A percentile compares a stretch with the other conserved stretches of the same genome.
These are phyloP conservation scores for Poecilia latipinna DNA, from an alignment of 2,113 vertebrate species.

Conservation along the genomic window DNA sequence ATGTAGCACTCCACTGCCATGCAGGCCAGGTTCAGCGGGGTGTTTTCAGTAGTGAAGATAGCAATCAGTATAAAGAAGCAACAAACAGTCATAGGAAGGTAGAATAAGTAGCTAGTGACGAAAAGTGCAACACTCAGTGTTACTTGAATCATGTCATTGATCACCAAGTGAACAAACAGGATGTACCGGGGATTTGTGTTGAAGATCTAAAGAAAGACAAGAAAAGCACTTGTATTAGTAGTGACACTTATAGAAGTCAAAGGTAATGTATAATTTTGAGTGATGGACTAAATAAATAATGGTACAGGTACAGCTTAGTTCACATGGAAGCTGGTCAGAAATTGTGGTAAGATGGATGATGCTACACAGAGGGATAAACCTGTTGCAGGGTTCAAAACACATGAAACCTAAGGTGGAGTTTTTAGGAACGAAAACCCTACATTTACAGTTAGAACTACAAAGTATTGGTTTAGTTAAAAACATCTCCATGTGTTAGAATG, in stretches of 20 bases:
- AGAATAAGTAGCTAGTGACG: slow-evolving; percentile 60
- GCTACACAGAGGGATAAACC: too few relatives aligned
- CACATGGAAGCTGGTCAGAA: too few relatives aligned
- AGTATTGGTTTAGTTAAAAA: too few relatives aligned
- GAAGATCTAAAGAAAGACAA: slow-evolving; percentile 49
- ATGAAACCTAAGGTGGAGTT: too few relatives aligned
- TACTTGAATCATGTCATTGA: slow-evolving; percentile 75
- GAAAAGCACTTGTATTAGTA: background rate
- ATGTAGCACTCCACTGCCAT: slow-evolving; percentile 79
- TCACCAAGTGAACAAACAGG: slow-evolving; percentile 70
- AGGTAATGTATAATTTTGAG: too few relatives aligned
- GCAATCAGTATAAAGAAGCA: slow-evolving; percentile 29
- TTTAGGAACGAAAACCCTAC: too few relatives aligned
- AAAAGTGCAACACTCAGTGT: slow-evolving; percentile 53
- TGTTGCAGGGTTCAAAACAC: too few relatives aligned
- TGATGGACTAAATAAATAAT: too few relatives aligned
- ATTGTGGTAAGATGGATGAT: too few relatives aligned
- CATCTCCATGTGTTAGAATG: too few relatives aligned
- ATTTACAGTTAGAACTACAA: too few relatives aligned
- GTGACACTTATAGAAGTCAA: background rate
- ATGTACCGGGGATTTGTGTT: slow-evolving; percentile 69
- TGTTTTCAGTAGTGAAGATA: slow-evolving; percentile 63
- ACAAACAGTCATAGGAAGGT: slow-evolving; percentile 40
- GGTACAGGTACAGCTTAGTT: too few relatives aligned
- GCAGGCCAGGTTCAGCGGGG: slow-evolving; percentile 75